A percentile compares a stretch with the other conserved stretches of the same genome.
Conservation (phyloP, 2,113 vertebrate genomes). For the Dermatemys mawii region DNA sequence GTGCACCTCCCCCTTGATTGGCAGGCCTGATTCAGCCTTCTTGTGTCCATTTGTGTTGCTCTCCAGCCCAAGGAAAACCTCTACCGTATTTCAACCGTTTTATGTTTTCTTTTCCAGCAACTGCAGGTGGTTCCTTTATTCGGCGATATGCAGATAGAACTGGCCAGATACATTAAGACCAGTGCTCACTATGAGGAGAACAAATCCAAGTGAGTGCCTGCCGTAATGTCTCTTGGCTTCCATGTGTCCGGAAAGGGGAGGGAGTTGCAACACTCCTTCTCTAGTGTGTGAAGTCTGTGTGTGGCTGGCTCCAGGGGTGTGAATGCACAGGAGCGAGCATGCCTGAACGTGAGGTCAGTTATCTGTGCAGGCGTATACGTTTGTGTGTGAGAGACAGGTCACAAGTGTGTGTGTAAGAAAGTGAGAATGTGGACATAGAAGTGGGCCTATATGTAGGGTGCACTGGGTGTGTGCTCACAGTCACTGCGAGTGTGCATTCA, state of each 20-base stretch:
- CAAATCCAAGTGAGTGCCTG: slow-evolving; percentile 97
- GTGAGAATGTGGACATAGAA: neutral
- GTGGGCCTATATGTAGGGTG: neutral
- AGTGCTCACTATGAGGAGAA: slow-evolving; percentile 99
- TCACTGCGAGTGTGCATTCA: neutral
- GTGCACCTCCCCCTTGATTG: neutral
- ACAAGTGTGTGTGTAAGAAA: neutral
- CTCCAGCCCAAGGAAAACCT: neutral
- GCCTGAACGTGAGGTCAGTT: neutral
- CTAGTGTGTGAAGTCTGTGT: neutral
- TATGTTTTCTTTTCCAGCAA: slow-evolving; percentile 85
- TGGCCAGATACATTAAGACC: slow-evolving; percentile 99
- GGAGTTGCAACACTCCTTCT: slow-evolving; percentile 6
- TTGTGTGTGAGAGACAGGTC: neutral
- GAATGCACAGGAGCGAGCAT: neutral
- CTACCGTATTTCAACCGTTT: slow-evolving; percentile 64
- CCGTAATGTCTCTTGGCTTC: slow-evolving; percentile 88
- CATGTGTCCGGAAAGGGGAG: slow-evolving; percentile 61
- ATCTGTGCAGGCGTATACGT: neutral
- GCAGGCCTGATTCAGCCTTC: neutral
- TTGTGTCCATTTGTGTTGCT: rapidly evolving
- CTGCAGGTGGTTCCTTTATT: slow-evolving; percentile 98
- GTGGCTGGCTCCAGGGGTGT: neutral
- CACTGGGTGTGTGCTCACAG: neutral
- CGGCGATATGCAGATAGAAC: slow-evolving; percentile 99